These are phyloP conservation scores for Luehdorfia chinensis DNA, from an alignment of 1,140 invertebrate genomes.

Conservation along the genomic window DNA sequence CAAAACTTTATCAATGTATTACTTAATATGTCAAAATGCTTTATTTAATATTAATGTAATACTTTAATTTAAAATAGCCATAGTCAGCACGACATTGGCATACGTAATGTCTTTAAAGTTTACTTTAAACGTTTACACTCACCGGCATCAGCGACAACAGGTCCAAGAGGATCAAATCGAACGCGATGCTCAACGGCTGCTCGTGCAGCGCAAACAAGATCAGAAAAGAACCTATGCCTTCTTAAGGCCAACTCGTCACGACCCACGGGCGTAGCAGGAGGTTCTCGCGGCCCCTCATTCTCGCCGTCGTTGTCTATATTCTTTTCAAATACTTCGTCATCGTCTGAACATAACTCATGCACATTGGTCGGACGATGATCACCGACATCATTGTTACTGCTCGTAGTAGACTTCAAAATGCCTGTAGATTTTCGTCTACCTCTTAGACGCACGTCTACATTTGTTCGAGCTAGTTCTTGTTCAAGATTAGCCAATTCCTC, in stretches of 20 bases:
- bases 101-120: not conserved
- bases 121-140: slow-evolving; percentile 11
- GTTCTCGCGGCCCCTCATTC: slow-evolving; percentile 78
- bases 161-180: slow-evolving; percentile 84
- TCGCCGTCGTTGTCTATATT: slow-evolving; percentile 23
- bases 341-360: slow-evolving; percentile 53
- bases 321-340: slow-evolving; percentile 70
- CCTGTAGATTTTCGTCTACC: slow-evolving; percentile 68
- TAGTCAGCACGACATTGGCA: too few relatives aligned
- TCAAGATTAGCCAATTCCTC: slow-evolving; percentile 60
- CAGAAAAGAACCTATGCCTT: slow-evolving; percentile 86
- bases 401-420: slow-evolving; percentile 70
- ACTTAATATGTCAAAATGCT: too few relatives aligned
- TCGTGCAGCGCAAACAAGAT: slow-evolving; percentile 83
- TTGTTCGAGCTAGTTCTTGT: slow-evolving; percentile 58
- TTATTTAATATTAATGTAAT: too few relatives aligned
- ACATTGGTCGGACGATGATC: slow-evolving; percentile 37
- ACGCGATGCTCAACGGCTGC: slow-evolving; percentile 85
- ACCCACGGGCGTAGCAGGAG: slow-evolving; percentile 85
- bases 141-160: slow-evolving; percentile 80
- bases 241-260: slow-evolving; percentile 86
- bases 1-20: too few relatives aligned
- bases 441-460: slow-evolving; percentile 49
- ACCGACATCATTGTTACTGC: slow-evolving; percentile 43
- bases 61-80: too few relatives aligned